phyloP scores from a whole-genome alignment of 2,888 invertebrate species.

The Metallyticus violacea region DNA sequence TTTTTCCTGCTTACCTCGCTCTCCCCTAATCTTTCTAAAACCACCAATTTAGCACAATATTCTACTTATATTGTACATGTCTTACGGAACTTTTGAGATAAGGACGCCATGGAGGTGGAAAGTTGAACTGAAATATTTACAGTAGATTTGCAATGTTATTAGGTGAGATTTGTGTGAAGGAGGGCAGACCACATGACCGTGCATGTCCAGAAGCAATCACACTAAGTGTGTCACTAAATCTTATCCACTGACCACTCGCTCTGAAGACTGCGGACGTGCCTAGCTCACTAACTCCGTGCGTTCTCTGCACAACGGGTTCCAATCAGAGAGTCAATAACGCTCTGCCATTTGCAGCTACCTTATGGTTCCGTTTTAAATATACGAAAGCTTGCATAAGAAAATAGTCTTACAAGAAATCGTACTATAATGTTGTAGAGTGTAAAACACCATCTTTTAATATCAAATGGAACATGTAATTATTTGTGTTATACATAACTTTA shows the following conservation, averaged over 20 bases:
- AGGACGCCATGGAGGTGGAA: neutral
- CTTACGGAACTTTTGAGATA: neutral
- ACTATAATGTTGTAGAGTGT: too few relatives aligned
- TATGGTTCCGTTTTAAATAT: too few relatives aligned
- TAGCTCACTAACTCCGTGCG: too few relatives aligned
- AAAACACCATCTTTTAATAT: too few relatives aligned
- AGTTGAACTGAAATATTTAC: neutral
- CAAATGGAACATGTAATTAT: too few relatives aligned
- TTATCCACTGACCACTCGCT: neutral
- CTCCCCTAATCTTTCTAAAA: neutral
- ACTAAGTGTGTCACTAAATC: conserved; percentile 7
- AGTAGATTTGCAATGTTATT: neutral
- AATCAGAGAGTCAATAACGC: too few relatives aligned
- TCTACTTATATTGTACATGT: neutral
- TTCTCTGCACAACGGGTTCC: neutral
- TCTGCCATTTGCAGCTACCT: too few relatives aligned
- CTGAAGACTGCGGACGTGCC: too few relatives aligned
- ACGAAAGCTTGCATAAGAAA: too few relatives aligned
- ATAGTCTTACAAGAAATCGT: too few relatives aligned
- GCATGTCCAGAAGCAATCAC: neutral
- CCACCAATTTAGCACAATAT: neutral
- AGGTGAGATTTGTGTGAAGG: neutral
- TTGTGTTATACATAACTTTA: too few relatives aligned
- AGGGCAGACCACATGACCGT: neutral
- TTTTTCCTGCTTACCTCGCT: neutral